Percentiles rank a stretch among this genome's conserved stretches.
phyloP scores from a whole-genome alignment of 2,797 vertebrate genomes.

The Silurus lanzhouensis region DNA sequence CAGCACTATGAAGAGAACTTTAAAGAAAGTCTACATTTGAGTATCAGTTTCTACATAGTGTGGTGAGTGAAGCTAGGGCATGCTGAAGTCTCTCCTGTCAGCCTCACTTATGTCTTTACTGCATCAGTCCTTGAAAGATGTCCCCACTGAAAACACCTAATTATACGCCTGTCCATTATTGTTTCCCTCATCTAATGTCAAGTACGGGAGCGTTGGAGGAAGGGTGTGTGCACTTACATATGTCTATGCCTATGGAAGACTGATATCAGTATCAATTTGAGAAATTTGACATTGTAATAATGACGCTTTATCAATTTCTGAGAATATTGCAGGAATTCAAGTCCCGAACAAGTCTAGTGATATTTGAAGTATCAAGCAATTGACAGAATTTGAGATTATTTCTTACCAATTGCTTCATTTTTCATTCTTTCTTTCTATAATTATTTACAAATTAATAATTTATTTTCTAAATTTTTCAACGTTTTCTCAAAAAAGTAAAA shows the following conservation, averaged over 20 bases:
- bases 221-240: neutral
- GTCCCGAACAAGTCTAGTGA: neutral
- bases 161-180: conserved; percentile 56
- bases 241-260: neutral
- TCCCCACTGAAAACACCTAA: conserved; percentile 54
- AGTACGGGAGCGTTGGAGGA: conserved; percentile 31
- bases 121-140: conserved; percentile 43
- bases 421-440: neutral
- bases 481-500: neutral
- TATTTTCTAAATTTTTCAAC: neutral
- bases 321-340: neutral
- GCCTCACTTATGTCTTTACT: conserved; percentile 44
- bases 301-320: neutral
- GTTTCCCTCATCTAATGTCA: conserved; percentile 54
- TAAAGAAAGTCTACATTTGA: conserved; percentile 12
- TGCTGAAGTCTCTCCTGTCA: conserved; percentile 33
- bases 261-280: neutral
- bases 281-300: neutral
- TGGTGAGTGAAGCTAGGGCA: conserved; percentile 24
- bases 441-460: no score
- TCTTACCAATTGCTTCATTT: neutral
- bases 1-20: conserved; percentile 1
- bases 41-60: conserved; percentile 10
- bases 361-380: neutral
- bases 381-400: neutral